phyloP scores from a whole-genome alignment of 1,140 invertebrate genomes.

The Drosophila tani region DNA sequence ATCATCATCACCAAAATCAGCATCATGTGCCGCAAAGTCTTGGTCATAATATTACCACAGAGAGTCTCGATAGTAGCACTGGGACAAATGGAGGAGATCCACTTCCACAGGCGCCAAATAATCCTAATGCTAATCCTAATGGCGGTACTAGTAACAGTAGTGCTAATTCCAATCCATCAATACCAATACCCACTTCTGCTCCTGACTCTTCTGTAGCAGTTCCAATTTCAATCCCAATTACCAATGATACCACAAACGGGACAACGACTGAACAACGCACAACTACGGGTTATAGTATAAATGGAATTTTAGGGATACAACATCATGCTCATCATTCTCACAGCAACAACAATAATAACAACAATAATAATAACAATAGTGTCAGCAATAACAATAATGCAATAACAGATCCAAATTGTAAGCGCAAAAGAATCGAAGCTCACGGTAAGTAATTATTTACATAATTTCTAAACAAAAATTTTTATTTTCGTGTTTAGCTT shows the following conservation, averaged over 20 bases:
- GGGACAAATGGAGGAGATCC: slow-evolving; percentile 53
- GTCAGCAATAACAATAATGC: slow-evolving; percentile 40
- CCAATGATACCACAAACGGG: slow-evolving; percentile 40
- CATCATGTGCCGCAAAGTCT: slow-evolving; percentile 68
- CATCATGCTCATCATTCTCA: slow-evolving; percentile 86
- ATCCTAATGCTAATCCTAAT: slow-evolving; percentile 5
- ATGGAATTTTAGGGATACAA: slow-evolving; percentile 96
- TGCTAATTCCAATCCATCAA: slow-evolving; percentile 81
- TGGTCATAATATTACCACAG: slow-evolving; percentile 84
- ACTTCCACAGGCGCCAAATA: slow-evolving; percentile 23
- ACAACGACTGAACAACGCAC: slow-evolving; percentile 85
- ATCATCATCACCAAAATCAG: slow-evolving; percentile 88
- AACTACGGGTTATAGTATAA: slow-evolving; percentile 92
- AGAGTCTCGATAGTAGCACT: slow-evolving; percentile 74
- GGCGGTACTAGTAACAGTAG: slow-evolving; percentile 35
- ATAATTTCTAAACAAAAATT: not conserved
- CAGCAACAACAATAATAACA: slow-evolving; percentile 86
- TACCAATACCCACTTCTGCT: slow-evolving; percentile 85
- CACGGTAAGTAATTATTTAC: slow-evolving; percentile 86
- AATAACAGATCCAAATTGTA: slow-evolving; percentile 78
- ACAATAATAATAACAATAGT: slow-evolving; percentile 79
- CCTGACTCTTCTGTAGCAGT: slow-evolving; percentile 37
- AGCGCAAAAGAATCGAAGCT: slow-evolving; percentile 90
- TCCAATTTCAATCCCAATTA: slow-evolving; percentile 83
- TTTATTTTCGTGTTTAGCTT: no score